A percentile compares a stretch with the other conserved stretches of the same genome.
These are phyloP conservation scores for Timandra comae DNA, from an alignment of 2,888 invertebrate species.

Conservation along the genomic window DNA sequence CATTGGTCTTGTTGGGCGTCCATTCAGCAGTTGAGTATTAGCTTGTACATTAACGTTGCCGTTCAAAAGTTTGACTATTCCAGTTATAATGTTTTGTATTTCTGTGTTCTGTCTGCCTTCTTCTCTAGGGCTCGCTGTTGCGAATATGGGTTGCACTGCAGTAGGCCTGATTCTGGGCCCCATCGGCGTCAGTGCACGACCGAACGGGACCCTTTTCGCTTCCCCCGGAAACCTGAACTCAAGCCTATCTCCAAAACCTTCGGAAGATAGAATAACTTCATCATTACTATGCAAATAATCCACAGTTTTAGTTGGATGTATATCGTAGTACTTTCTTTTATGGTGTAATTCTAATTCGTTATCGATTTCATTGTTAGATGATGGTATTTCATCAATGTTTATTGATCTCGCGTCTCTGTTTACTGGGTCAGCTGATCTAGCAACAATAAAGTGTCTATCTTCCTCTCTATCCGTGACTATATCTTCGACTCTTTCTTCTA, in stretches of 20 bases:
- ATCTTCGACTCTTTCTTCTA: conserved; percentile 21
- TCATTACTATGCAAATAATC: conserved; percentile 48
- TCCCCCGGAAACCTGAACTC: conserved; percentile 82
- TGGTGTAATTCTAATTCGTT: conserved; percentile 73
- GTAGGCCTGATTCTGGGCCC: conserved; percentile 80
- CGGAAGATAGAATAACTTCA: conserved; percentile 54
- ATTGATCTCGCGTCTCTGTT: conserved; percentile 69
- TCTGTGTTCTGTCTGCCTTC: conserved; percentile 75
- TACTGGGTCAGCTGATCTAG: conserved; percentile 75
- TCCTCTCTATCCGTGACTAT: conserved; percentile 40
- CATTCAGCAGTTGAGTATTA: conserved; percentile 77
- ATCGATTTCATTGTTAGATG: conserved; percentile 76
- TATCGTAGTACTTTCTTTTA: conserved; percentile 68
- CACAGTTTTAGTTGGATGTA: conserved; percentile 75
- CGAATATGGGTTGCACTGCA: conserved; percentile 74
- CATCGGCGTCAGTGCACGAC: conserved; percentile 79
- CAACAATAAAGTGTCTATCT: conserved; percentile 57
- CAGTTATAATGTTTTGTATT: conserved; percentile 93
- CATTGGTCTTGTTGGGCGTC: conserved; percentile 81
- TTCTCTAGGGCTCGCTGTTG: conserved; percentile 67
- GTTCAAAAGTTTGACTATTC: conserved; percentile 90
- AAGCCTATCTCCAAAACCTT: conserved; percentile 61
- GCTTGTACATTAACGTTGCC: conserved; percentile 92
- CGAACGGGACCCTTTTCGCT: conserved; percentile 85
- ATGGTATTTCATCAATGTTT: conserved; percentile 68